Conservation (phyloP, 2,113 vertebrate genomes). For the Crotophaga sulcirostris region DNA sequence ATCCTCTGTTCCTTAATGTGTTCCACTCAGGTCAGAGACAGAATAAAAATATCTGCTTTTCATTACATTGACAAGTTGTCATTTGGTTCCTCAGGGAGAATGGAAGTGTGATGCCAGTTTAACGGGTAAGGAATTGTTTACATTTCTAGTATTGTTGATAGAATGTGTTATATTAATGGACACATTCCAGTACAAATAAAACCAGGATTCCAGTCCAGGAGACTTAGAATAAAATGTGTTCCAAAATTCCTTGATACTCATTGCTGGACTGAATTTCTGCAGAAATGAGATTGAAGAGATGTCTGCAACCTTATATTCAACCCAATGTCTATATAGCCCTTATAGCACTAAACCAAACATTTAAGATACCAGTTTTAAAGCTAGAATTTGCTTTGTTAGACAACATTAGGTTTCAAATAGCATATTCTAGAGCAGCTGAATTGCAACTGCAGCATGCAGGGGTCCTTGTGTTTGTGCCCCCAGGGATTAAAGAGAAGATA, state of each 20-base stretch:
- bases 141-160: not conserved
- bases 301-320: not conserved
- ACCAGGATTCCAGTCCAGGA: not conserved
- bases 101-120: not conserved
- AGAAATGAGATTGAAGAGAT: not conserved
- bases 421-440: not conserved
- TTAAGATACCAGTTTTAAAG: not conserved
- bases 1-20: not conserved
- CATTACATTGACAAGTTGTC: not conserved
- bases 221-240: not conserved
- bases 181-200: not conserved
- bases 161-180: not conserved
- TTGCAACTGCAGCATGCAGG: not conserved
- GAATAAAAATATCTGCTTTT: not conserved
- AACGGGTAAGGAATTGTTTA: not conserved
- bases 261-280: not conserved
- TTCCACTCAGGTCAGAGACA: not conserved
- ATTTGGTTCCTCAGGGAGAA: not conserved
- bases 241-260: not conserved
- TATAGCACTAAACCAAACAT: not conserved
- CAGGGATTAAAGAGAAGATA: not conserved
- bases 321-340: not conserved
- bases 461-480: not conserved
- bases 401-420: not conserved
- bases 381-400: not conserved